phyloP scores from a whole-genome alignment of 53 echinoderm and acorn worm genomes.

The Holothuria scabra region DNA sequence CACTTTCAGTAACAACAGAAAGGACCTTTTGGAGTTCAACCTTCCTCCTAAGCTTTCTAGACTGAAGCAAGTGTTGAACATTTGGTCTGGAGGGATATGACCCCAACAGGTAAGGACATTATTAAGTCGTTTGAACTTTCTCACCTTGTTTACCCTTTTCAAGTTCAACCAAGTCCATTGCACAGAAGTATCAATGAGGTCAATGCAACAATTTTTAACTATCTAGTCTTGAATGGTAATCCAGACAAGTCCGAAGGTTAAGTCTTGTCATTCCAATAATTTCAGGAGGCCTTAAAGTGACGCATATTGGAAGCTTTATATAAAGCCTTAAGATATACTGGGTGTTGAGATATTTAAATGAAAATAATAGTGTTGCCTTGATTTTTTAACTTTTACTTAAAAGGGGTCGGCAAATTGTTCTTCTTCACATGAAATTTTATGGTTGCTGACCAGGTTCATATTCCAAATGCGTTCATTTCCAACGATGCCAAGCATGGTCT shows the following conservation, averaged over 20 bases:
- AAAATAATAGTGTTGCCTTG: too few relatives aligned
- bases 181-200: background rate
- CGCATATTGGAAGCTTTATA: too few relatives aligned
- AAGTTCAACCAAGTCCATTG: background rate
- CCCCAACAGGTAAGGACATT: background rate
- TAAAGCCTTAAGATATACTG: too few relatives aligned
- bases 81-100: background rate
- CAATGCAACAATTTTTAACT: background rate
- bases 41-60: too few relatives aligned
- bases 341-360: too few relatives aligned
- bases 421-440: too few relatives aligned
- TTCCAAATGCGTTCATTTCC: too few relatives aligned
- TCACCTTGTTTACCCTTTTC: conserved; percentile 6
- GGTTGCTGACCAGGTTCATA: too few relatives aligned
- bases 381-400: too few relatives aligned
- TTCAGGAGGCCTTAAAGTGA: too few relatives aligned
- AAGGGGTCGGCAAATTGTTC: too few relatives aligned
- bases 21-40: background rate
- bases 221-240: background rate
- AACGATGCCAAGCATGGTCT: too few relatives aligned
- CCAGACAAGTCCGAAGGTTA: background rate
- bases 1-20: background rate
- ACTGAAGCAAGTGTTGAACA: background rate
- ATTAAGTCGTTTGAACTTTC: background rate
- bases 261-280: background rate